Percentiles rank a stretch among this genome's conserved stretches.
Conservation (phyloP, 2,888 invertebrate genomes). For the Hymenopus coronatus region DNA sequence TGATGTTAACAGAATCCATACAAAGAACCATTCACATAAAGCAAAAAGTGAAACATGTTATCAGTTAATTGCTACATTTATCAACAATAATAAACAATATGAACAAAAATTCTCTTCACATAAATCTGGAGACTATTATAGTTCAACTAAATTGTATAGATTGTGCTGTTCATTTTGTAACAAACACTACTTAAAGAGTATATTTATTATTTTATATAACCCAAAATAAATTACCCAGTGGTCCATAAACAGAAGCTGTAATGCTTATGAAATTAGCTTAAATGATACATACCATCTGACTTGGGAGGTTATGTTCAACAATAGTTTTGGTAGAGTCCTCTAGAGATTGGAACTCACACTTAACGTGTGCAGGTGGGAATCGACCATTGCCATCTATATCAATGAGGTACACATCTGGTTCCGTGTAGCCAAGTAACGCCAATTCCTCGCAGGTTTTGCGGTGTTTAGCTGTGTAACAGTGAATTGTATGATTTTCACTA, state of each 20-base stretch:
- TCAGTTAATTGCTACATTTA: too few species aligned
- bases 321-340: constrained; percentile 85
- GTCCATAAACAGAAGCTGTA: too few species aligned
- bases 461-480: constrained; percentile 63
- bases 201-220: not conserved
- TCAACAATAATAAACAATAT: too few species aligned
- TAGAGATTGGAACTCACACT: constrained; percentile 86
- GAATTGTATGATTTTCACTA: not conserved
- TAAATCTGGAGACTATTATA: too few species aligned
- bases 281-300: constrained; percentile 65
- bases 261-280: not conserved
- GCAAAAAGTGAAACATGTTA: too few species aligned
- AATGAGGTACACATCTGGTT: constrained; percentile 87
- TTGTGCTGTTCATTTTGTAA: too few species aligned
- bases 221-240: too few species aligned
- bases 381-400: constrained; percentile 93
- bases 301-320: constrained; percentile 87
- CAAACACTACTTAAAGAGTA: too few species aligned
- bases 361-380: constrained; percentile 87
- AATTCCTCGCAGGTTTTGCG: constrained; percentile 90
- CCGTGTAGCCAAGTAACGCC: constrained; percentile 81
- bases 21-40: too few species aligned
- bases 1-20: too few species aligned
- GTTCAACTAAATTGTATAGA: too few species aligned
- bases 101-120: too few species aligned